These are phyloP conservation scores for Antigone vipio DNA, from an alignment of 2,113 vertebrate species.

Conservation along the genomic window DNA sequence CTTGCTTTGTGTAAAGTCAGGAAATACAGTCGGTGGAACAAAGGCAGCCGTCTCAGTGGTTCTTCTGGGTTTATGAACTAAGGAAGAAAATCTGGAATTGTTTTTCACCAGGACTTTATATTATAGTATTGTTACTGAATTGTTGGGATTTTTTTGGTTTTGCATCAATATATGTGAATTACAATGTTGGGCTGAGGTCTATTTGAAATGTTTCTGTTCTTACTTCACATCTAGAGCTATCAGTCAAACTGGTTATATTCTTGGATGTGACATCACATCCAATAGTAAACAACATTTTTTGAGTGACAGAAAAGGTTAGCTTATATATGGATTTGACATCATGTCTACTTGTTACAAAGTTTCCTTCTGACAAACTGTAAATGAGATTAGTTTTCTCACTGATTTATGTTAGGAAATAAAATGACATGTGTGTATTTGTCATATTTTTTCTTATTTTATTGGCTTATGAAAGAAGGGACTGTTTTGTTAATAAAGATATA, in stretches of 20 bases:
- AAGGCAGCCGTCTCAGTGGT: background rate
- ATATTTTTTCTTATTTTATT: background rate
- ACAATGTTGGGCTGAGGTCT: background rate
- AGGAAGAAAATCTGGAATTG: background rate
- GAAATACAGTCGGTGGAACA: background rate
- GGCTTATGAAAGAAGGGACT: background rate
- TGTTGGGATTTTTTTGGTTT: background rate
- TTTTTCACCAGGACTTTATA: background rate
- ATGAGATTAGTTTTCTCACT: background rate
- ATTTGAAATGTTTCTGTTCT: background rate
- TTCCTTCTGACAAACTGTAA: constrained; percentile 8
- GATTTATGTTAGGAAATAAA: background rate
- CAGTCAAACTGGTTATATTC: background rate
- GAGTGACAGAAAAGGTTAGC: constrained; percentile 19
- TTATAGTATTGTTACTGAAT: background rate
- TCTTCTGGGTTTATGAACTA: background rate
- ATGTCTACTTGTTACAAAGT: background rate
- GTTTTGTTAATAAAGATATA: background rate
- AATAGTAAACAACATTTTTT: constrained; percentile 15
- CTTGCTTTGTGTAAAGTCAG: background rate
- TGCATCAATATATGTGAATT: background rate
- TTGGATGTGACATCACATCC: background rate
- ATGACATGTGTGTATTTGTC: background rate
- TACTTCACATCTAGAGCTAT: background rate
- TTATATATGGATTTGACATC: background rate